Conservation (phyloP, 2,797 vertebrate genomes). For the Parotocinclus haroldoi region DNA sequence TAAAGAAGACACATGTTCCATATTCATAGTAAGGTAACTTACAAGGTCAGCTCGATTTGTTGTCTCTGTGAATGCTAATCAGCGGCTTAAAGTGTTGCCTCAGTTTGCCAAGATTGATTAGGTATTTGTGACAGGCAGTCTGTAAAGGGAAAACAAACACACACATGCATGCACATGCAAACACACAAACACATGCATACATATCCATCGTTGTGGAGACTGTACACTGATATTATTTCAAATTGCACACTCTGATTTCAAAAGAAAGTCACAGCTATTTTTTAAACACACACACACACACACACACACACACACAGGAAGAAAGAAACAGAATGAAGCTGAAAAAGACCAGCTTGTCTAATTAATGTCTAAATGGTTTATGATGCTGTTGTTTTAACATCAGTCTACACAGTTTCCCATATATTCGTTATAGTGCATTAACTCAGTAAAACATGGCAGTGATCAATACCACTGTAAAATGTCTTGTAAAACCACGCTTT, state of each 20-base stretch:
- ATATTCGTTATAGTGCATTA: too few relatives aligned
- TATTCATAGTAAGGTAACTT: constrained; percentile 28
- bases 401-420: constrained; percentile 48
- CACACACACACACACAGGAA: too few relatives aligned
- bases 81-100: constrained; percentile 65
- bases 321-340: constrained; percentile 45
- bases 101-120: constrained; percentile 68
- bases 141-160: constrained; percentile 45
- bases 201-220: too few relatives aligned
- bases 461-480: too few relatives aligned
- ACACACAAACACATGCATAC: constrained; percentile 20
- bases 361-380: constrained; percentile 59
- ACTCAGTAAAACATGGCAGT: too few relatives aligned
- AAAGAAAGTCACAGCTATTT: constrained; percentile 26
- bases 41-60: constrained; percentile 55
- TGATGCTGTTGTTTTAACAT: constrained; percentile 58
- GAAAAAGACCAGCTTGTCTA: constrained; percentile 57
- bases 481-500: too few relatives aligned
- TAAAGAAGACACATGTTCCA: constrained; percentile 39
- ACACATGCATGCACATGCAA: constrained; percentile 21
- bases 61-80: constrained; percentile 66
- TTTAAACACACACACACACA: constrained; percentile 21
- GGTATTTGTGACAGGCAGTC: constrained; percentile 59
- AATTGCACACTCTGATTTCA: too few relatives aligned
- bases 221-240: too few relatives aligned